A percentile compares a stretch with the other conserved stretches of the same genome.
Conservation (phyloP, 2,888 invertebrate genomes). For the Asteroscopus sphinx region DNA sequence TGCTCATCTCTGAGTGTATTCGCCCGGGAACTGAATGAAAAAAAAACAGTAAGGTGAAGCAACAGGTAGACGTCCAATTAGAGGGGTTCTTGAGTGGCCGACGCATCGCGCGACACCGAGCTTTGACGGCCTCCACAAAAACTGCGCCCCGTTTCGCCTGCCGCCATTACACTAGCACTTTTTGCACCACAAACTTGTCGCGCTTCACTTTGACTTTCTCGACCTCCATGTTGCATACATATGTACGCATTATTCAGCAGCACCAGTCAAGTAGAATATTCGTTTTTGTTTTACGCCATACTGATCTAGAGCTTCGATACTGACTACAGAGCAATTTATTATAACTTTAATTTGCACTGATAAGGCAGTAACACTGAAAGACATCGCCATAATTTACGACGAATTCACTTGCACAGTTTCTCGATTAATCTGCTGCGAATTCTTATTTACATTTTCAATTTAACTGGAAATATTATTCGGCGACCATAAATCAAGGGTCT, state of each 20-base stretch:
- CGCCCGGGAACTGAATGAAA: slow-evolving; percentile 74
- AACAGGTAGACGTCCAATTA: slow-evolving; percentile 90
- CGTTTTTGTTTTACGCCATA: slow-evolving; percentile 4
- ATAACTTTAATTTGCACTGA: slow-evolving; percentile 52
- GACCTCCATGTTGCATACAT: slow-evolving; percentile 70
- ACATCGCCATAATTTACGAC: slow-evolving; percentile 52
- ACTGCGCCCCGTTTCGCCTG: slow-evolving; percentile 81
- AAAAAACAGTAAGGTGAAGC: slow-evolving; percentile 81
- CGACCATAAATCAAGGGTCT: slow-evolving; percentile 77
- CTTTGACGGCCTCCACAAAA: slow-evolving; percentile 85
- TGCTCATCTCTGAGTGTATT: slow-evolving; percentile 76
- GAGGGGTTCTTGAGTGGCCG: slow-evolving; percentile 81
- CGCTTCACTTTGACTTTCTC: slow-evolving; percentile 81
- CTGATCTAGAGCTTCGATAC: slow-evolving; percentile 34
- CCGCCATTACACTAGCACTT: slow-evolving; percentile 79
- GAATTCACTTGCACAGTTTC: slow-evolving; percentile 65
- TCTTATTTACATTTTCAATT: slow-evolving; percentile 78
- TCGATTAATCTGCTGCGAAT: slow-evolving; percentile 73
- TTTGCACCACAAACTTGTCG: slow-evolving; percentile 80
- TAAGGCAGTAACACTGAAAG: slow-evolving; percentile 46
- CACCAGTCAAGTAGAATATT: slow-evolving; percentile 16
- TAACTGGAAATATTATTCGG: slow-evolving; percentile 78
- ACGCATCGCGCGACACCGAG: slow-evolving; percentile 82
- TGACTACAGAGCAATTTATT: slow-evolving; percentile 38
- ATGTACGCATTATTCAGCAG: slow-evolving; percentile 52